These are phyloP conservation scores for Chanos chanos DNA, from an alignment of 2,797 vertebrate species.

Conservation along the genomic window DNA sequence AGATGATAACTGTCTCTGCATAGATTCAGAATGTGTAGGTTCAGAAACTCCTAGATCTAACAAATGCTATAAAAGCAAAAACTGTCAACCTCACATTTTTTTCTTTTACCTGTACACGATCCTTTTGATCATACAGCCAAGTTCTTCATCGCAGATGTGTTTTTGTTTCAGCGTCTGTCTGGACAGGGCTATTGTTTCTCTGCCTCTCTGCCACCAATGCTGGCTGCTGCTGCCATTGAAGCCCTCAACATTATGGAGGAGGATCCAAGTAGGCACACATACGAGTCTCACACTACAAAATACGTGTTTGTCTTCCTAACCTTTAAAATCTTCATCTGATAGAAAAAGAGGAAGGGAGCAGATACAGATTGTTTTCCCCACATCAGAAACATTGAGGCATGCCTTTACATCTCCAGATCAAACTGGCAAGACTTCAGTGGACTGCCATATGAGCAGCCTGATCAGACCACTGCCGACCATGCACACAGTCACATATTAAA, in stretches of 20 bases:
- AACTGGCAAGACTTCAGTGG: conserved; percentile 34
- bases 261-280: conserved; percentile 79
- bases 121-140: neutral
- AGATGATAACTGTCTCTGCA: too few relatives aligned
- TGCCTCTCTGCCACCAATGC: conserved; percentile 89
- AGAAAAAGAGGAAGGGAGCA: conserved; percentile 1
- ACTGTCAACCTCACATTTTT: too few relatives aligned
- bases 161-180: conserved; percentile 77
- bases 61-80: too few relatives aligned
- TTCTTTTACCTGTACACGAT: too few relatives aligned
- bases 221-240: conserved; percentile 92
- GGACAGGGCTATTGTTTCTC: conserved; percentile 98
- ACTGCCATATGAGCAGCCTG: conserved; percentile 14
- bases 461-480: conserved; percentile 26
- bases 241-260: conserved; percentile 96
- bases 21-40: too few relatives aligned
- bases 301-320: neutral
- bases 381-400: conserved; percentile 13
- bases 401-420: neutral
- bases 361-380: conserved; percentile 13
- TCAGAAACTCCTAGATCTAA: too few relatives aligned
- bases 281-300: neutral
- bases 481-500: conserved; percentile 9
- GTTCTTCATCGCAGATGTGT: neutral
- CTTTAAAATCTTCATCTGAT: neutral